Base-by-base conservation (phyloP, 2,888 invertebrate genomes). In the Acronicta alni region DNA sequence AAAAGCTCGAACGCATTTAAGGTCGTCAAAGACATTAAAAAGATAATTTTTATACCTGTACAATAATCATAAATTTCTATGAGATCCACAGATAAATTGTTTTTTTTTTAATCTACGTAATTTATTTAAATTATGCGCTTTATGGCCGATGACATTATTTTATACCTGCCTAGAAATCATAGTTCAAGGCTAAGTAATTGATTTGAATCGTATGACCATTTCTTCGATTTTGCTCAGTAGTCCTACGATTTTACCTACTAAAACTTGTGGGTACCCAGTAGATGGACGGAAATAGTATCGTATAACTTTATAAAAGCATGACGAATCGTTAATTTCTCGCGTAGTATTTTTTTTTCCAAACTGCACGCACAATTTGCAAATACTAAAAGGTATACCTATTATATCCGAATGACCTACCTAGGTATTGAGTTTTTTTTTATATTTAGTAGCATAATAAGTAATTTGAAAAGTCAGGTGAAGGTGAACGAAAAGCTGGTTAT, bases 1-100 rank as follows among this genome's bases (percentile, higher is more conserved):
- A 92, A 91, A 89, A 80, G 76, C 77, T 86, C 77, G 81, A 80
- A 84, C 90, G 91, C 90, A 91, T 81, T 86, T 88, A 88, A 92
- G 90, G 91, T 88, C 89, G 84, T 78, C 80, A 59, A 67, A 75
- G 74, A 72, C 69, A 77, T 80, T 80, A 75, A 76, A 80, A 75
- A 75, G 62, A 76, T 80, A 76, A 72, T 80, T 82, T 83, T 81
- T 75, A 78, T 80, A 71, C 53, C 43, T 54, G 54, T 45, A 73
- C 32, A 44, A 67, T 67, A 66, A 61, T 72, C 68, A 38, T 72
- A 70, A 63, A 69, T 64, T 71, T 65, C 56, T 67, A 63, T 72
- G 59, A 68, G 53, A 72, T 53, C 63, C 45, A 15, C 57, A 53
- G 43, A 66, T 58, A 48, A 54, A 49, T 57, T 48, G 46, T 17